A percentile compares a stretch with the other conserved stretches of the same genome.
phyloP scores from a whole-genome alignment of 1,140 invertebrate genomes.

The Drosophila sulfurigaster region DNA sequence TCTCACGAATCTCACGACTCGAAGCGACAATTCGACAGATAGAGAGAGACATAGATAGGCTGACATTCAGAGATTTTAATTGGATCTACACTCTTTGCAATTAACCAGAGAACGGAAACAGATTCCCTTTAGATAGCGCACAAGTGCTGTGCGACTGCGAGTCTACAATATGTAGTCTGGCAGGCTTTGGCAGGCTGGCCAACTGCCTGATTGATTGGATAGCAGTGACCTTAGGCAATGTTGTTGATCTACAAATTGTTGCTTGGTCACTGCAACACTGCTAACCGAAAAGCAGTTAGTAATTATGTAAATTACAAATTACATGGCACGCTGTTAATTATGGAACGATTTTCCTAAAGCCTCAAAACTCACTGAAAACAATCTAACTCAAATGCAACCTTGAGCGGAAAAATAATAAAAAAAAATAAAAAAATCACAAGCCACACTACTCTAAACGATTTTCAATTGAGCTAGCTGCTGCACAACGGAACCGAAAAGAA shows the following conservation, averaged over 20 bases:
- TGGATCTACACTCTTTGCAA: slow-evolving; percentile 45
- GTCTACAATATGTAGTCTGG: no score
- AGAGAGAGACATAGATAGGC: slow-evolving; percentile 14
- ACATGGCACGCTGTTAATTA: slow-evolving; percentile 73
- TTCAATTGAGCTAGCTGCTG: slow-evolving; percentile 55
- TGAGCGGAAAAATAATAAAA: slow-evolving; percentile 49
- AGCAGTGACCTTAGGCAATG: slow-evolving; percentile 67
- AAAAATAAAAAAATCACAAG: background rate
- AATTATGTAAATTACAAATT: slow-evolving; percentile 83
- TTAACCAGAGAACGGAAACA: slow-evolving; percentile 57
- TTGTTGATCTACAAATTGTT: slow-evolving; percentile 59
- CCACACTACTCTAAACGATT: slow-evolving; percentile 37
- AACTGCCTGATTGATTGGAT: slow-evolving; percentile 30
- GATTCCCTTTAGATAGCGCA: slow-evolving; percentile 28
- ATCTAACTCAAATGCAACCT: slow-evolving; percentile 69
- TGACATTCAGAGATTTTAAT: slow-evolving; percentile 55
- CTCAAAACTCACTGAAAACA: slow-evolving; percentile 53
- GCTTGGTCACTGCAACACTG: slow-evolving; percentile 32
- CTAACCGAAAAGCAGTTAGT: slow-evolving; percentile 54
- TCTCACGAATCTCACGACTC: slow-evolving; percentile 14
- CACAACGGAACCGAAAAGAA: slow-evolving; percentile 17
- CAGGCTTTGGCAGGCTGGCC: background rate
- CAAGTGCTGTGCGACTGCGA: slow-evolving; percentile 5
- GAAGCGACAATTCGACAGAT: slow-evolving; percentile 32
- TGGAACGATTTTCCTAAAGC: slow-evolving; percentile 79